phyloP scores from a whole-genome alignment of 2,888 invertebrate species.

The Diploptera punctata region DNA sequence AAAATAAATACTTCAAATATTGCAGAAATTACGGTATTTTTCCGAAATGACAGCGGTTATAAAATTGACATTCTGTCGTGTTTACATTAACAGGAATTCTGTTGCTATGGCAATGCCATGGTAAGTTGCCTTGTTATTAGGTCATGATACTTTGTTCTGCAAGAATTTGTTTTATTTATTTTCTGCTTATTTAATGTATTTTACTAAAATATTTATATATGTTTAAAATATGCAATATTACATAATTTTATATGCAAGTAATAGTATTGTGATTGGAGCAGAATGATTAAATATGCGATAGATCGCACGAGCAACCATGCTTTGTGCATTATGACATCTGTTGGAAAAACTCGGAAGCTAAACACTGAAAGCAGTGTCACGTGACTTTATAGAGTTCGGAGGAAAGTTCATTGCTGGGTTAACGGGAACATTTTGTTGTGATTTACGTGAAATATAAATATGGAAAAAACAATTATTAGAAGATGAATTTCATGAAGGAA shows the following conservation, averaged over 20 bases:
- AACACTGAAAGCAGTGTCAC: slow-evolving; percentile 19
- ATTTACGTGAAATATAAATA: slow-evolving; percentile 22
- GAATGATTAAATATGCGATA: no score
- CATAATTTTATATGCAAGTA: no score
- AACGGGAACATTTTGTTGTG: slow-evolving; percentile 26
- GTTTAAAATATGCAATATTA: no score
- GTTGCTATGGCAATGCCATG: slow-evolving; percentile 24
- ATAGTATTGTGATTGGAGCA: no score
- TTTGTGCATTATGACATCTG: slow-evolving; percentile 10
- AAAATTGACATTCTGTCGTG: slow-evolving; percentile 25
- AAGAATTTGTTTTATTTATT: no score
- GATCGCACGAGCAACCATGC: neutral
- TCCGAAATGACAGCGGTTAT: no score
- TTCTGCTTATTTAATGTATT: no score
- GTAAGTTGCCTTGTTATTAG: no score
- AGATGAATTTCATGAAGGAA: slow-evolving; percentile 31
- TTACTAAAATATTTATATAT: no score
- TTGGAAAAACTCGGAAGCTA: neutral
- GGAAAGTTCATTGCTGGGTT: slow-evolving; percentile 35
- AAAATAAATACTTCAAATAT: no score
- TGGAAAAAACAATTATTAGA: slow-evolving; percentile 11
- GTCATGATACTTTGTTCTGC: no score
- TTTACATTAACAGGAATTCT: slow-evolving; percentile 21
- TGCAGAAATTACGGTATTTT: no score
- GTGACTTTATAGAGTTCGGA: slow-evolving; percentile 31